phyloP scores from a whole-genome alignment of 2,113 vertebrate genomes.

The Colinus virginianus region DNA sequence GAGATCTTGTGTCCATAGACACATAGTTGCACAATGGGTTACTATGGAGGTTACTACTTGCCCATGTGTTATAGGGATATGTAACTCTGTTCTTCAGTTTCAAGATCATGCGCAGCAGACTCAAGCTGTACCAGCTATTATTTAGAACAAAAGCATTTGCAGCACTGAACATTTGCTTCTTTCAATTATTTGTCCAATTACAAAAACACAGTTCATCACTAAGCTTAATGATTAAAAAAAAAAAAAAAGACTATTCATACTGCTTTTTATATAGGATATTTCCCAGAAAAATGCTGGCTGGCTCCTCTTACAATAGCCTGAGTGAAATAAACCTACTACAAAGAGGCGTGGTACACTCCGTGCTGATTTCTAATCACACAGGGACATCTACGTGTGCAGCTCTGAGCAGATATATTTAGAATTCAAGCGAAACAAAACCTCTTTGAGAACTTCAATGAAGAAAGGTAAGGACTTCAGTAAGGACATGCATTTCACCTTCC shows the following conservation, averaged over 20 bases:
- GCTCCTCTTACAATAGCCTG: background rate
- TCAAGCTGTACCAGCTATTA: background rate
- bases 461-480: background rate
- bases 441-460: background rate
- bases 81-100: background rate
- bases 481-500: background rate
- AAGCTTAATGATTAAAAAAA: background rate
- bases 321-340: background rate
- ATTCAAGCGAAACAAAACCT: background rate
- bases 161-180: background rate
- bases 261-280: background rate
- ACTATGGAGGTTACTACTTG: background rate
- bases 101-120: background rate
- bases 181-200: background rate
- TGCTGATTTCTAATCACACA: background rate
- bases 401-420: background rate
- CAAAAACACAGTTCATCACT: background rate
- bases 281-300: background rate
- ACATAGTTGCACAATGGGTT: too few relatives aligned
- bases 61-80: rapidly evolving
- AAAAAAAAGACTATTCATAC: background rate
- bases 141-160: background rate
- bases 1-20: background rate
- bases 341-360: rapidly evolving
- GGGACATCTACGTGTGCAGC: rapidly evolving